Base-by-base conservation (phyloP, 2,113 vertebrate genomes). In the Raja brachyura region DNA sequence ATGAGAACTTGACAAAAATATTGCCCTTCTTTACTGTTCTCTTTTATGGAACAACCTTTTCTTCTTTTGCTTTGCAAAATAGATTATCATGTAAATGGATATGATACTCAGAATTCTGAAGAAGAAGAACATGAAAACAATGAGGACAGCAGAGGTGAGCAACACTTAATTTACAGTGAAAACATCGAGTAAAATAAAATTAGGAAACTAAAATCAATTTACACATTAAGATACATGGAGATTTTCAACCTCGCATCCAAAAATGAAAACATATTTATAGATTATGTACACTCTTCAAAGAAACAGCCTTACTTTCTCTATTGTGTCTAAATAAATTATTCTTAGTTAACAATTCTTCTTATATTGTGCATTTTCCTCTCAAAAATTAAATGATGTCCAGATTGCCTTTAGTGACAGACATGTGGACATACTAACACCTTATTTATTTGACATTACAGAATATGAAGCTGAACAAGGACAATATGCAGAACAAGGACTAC, bases 91-190 rank as follows among this genome's bases (percentile, higher is more conserved):
- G 10, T 92, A 73, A 92, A 92, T 54, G 66, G 66, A 25, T 92
- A 92, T 74, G 68, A 70, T 10, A 22, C 66, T 54, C 90, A 92
- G 33, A 73, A 73, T 68, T 70, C 90, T 54, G 90, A 92, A 74
- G 90, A 54, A 22, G 39, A 79, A 16, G 77, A 39, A 48, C 28
- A 28, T 11, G 63, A 90, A 20, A 61, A 70, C 33, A 73, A 73
- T 73, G 33, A 70, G 25, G 90, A 92, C 39, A 73, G 66, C 68
- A 73, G 33, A 92, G 90, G 90, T 92, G 33, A 73, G 88, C 31
- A 73, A 73, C 68, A 28, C 39, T 73, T 39, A 13, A 73, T 39
- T 74, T 8, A 73, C 39, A 13, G 9, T 31, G 39, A 18, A 48
- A 68, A 39, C 31, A 8, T 28, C 25, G 1, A 28, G 90, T 20